These are phyloP conservation scores for Aplodontia rufa DNA, from an alignment of 2,113 vertebrate species.

Conservation along the genomic window DNA sequence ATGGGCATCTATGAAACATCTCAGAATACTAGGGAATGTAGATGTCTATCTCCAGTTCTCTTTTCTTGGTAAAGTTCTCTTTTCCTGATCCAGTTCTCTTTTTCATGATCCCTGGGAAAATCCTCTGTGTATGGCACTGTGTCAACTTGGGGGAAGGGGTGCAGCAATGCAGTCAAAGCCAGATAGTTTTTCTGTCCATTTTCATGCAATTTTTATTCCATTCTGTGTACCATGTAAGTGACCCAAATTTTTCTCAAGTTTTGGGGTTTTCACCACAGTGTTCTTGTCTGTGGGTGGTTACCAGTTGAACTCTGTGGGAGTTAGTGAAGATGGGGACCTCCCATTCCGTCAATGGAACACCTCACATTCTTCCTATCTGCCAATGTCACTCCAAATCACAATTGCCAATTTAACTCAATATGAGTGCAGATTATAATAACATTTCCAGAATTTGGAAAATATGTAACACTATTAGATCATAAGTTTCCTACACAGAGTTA, in stretches of 20 bases:
- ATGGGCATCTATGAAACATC: not conserved
- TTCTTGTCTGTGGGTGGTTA: not conserved
- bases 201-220: not conserved
- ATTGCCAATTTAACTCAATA: not conserved
- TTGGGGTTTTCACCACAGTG: not conserved
- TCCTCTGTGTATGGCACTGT: not conserved
- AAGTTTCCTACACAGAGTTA: not conserved
- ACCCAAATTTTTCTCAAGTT: not conserved
- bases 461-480: not conserved
- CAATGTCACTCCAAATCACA: not conserved
- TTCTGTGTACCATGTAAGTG: not conserved
- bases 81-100: not conserved
- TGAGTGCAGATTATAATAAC: not conserved
- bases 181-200: not conserved
- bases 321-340: not conserved
- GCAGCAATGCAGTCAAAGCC: not conserved
- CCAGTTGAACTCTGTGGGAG: not conserved
- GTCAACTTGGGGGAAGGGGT: not conserved
- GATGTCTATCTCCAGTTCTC: not conserved
- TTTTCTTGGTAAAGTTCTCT: too few species aligned
- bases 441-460: not conserved
- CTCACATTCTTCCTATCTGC: not conserved
- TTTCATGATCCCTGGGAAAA: not conserved
- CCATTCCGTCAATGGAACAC: not conserved
- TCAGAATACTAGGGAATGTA: not conserved